A percentile compares a stretch with the other conserved stretches of the same genome.
Evolutionary conservation across 2,888 invertebrate genomes (phyloP).

Genomic region (Dryomyza anilis): DNA sequence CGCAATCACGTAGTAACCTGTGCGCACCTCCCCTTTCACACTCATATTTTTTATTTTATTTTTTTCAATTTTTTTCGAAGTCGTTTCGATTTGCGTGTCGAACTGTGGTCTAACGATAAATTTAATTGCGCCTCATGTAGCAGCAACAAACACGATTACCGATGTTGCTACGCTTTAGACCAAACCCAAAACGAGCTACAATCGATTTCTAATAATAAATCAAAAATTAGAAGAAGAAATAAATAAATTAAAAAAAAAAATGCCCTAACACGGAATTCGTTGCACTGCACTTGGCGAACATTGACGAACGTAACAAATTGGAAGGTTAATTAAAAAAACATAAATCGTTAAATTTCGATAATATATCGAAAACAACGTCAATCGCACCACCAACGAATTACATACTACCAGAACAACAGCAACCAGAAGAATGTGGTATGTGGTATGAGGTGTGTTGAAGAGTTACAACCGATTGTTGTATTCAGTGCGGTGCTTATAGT

Average conservation of each 20-base stretch:
- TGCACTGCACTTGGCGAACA: background rate
- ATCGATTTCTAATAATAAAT: conserved; percentile 15
- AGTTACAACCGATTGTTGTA: too few species aligned
- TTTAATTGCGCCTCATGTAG: conserved; percentile 1
- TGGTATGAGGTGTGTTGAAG: too few species aligned
- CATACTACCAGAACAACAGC: background rate
- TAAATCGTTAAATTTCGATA: conserved; percentile 54
- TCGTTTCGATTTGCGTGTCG: conserved; percentile 11
- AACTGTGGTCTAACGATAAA: conserved; percentile 16
- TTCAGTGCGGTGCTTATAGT: too few species aligned
- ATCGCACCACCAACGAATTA: background rate
- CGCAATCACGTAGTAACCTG: too few species aligned
- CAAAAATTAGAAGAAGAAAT: conserved; percentile 9
- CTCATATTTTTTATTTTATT: too few species aligned
- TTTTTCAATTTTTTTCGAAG: too few species aligned
- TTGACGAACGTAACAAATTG: conserved; percentile 58
- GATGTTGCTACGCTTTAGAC: background rate
- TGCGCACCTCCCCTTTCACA: too few species aligned
- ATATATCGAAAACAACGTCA: background rate
- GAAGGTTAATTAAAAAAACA: conserved; percentile 60
- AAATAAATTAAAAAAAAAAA: too few species aligned
- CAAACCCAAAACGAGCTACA: background rate
- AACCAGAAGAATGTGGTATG: too few species aligned
- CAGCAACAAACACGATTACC: too few species aligned
- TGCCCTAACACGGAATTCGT: conserved; percentile 13